These are phyloP conservation scores for Paradoxurus hermaphroditus DNA, from an alignment of 2,113 vertebrate genomes.

Conservation along the genomic window DNA sequence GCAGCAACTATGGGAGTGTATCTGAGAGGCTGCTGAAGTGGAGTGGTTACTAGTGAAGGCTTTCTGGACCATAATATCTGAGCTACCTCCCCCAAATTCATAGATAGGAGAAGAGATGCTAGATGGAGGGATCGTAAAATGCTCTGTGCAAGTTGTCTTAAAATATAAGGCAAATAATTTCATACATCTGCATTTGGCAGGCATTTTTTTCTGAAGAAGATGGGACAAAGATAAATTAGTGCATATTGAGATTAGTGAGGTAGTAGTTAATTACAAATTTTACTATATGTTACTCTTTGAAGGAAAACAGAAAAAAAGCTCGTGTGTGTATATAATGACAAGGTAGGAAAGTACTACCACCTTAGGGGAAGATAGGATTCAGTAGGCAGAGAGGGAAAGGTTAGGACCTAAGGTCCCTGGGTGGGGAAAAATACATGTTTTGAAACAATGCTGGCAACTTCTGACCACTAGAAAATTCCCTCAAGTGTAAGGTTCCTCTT, in stretches of 20 bases:
- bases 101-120: background rate
- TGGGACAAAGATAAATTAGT: background rate
- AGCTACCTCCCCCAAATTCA: background rate
- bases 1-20: too few species aligned
- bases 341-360: background rate
- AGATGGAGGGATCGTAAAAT: background rate
- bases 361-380: too few species aligned
- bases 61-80: background rate
- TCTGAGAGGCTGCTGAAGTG: fast-evolving
- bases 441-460: too few species aligned
- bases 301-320: background rate
- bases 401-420: too few species aligned
- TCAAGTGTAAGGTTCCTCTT: too few species aligned
- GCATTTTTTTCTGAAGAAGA: background rate
- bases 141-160: background rate
- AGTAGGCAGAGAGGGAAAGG: too few species aligned
- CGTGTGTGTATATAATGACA: background rate
- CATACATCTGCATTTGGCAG: background rate
- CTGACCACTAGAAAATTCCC: too few species aligned
- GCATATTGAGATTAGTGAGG: background rate
- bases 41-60: fast-evolving
- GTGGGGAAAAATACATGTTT: too few species aligned
- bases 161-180: background rate
- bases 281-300: background rate
- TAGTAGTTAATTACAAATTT: background rate